Percentiles rank a stretch among this genome's conserved stretches.
These are phyloP conservation scores for Stomorhina lunata DNA, from an alignment of 2,888 invertebrate genomes.

Conservation along the genomic window DNA sequence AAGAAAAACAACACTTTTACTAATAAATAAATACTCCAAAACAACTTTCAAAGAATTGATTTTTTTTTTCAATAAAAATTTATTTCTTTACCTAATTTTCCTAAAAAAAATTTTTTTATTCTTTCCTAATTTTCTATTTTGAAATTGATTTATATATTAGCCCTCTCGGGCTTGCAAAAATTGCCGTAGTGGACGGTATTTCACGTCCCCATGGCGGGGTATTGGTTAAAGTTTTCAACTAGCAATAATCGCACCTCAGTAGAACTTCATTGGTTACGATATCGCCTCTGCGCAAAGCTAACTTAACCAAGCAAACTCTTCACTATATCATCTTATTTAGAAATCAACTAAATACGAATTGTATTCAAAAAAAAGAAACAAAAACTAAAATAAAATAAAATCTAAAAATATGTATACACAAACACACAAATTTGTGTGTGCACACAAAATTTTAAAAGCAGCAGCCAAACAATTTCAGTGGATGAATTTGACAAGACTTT, in stretches of 20 bases:
- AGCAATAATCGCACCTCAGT: slow-evolving; percentile 95
- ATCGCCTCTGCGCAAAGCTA: slow-evolving; percentile 95
- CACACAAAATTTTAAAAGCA: no score
- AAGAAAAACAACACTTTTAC: no score
- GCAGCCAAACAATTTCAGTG: no score
- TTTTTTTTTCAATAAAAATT: no score
- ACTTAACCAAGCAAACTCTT: background rate
- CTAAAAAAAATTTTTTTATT: no score
- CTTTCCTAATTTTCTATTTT: no score
- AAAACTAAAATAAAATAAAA: background rate
- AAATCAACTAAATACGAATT: slow-evolving; percentile 71
- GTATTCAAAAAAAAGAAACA: slow-evolving; percentile 32
- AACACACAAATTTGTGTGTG: no score
- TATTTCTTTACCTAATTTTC: no score
- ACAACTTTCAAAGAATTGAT: no score
- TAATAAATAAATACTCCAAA: no score
- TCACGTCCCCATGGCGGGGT: slow-evolving; percentile 93
- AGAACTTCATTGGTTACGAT: slow-evolving; percentile 95
- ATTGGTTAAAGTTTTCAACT: slow-evolving; percentile 97
- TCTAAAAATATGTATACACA: no score
- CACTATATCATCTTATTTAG: background rate
- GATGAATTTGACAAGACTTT: no score
- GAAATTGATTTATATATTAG: slow-evolving; percentile 71
- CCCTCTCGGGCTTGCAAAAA: slow-evolving; percentile 88
- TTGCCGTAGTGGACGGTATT: slow-evolving; percentile 92